Base-by-base conservation (phyloP, 2,888 invertebrate genomes). In the Xylota segnis region DNA sequence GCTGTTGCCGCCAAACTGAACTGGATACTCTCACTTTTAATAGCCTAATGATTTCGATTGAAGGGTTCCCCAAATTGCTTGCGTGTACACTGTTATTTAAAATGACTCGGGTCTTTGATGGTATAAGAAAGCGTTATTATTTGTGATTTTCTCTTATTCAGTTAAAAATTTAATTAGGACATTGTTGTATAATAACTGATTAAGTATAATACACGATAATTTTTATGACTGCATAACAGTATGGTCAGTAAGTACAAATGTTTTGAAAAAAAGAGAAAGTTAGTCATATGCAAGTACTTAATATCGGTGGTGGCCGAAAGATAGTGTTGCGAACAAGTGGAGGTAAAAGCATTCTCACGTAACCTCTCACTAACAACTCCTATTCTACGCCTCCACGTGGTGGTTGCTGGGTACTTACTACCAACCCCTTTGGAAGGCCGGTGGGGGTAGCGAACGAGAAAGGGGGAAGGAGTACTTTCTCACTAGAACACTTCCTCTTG, bases 1-100 rank as follows among this genome's bases (percentile, higher is more conserved):
- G 43, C 66, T 66, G 65, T 37, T 74, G 79, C 45, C 66, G 59
- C 74, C 54, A 81, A 81, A 59, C 66, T 40, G 10, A 52, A 66
- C 59, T 58, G 50, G 59, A 66, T 74, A 74, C 79, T 81, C 79
- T 81, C 79, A 74, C 79, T 81, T 81, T 81, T 66, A 52, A 52
- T 52, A 52, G 59, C 65, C 45, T 59, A 29, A 74, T 61, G 50
- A 68, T 37, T 40, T 0, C 56, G 18, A 40, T 9, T 9, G 1
- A 34, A 23, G 34, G 65, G 12, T 18, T 23, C 32, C 32, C 16
- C 4, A 23, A 14, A 6, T 40, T 66, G 3, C 9, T 54, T 23
- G 56, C 34, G 37, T 1, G 14, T 9, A 32, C 18, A 65, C 10
- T 47, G 16, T 18, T 29, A 16, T 63, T 52, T 32, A 23, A 43